Evolutionary conservation across 1,140 invertebrate genomes (phyloP), one percentile per base, ranked within the genome.

Genomic region (Reticulitermes speratus): DNA sequence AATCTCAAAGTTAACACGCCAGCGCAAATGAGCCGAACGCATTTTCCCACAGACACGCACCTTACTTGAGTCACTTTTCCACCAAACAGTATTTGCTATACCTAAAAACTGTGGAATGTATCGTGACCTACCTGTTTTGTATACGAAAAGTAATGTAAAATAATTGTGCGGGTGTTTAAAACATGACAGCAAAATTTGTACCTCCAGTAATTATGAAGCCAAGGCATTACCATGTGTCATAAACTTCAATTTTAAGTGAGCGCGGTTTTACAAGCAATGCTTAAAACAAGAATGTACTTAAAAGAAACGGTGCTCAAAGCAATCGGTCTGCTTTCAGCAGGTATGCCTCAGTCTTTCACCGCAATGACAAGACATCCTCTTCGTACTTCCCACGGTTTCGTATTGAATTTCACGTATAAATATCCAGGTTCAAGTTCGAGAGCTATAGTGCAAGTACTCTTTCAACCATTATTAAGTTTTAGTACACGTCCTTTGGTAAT

Each of bases 381-480:
- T 75, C 65, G 65, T 75, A 75, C n/a, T 75, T 75, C 65, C 65
- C 65, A 75, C 65, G 65, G 12, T 75, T 75, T 75, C 65, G 65
- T 75, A 75, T 75, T n/a, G 25, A 30, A 30, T 75, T 75, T 25
- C 65, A 75, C 25, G n/a, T 30, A 75, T 25, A 75, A n/a, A 75
- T 75, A 75, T 16, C 14, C 65, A 30, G 25, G n/a, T 11, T n/a
- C 65, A 30, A 8, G n/a, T 11, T n/a, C n/a, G 11, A 9, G 25
- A 75, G n/a, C 65, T 75, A n/a, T 9, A n/a, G n/a, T 30, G n/a
- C n/a, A 3, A 75, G 7, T 30, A 11, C 65, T n/a, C n/a, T 12
- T 75, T 30, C 65, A 75, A 75, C n/a, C n/a, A 30, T 75, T 75
- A 16, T 16, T 0, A 75, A 23, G 21, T 65, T 48, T 65, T 65